Evolutionary conservation across 1,140 invertebrate species (phyloP).

Genomic region (Chionoecetes opilio): DNA sequence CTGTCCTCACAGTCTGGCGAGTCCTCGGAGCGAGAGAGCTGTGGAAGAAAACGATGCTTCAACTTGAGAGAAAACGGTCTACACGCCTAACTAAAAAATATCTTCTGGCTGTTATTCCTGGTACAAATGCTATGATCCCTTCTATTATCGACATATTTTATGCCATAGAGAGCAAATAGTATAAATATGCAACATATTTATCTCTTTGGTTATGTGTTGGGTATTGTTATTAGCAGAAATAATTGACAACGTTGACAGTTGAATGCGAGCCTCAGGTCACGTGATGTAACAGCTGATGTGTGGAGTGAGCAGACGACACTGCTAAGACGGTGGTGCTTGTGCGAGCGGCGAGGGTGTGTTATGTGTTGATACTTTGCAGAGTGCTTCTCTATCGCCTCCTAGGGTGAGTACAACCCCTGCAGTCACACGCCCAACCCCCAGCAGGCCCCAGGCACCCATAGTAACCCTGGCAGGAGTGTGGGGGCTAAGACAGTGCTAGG

Average conservation of each 20-base stretch:
- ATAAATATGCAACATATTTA: too few species aligned
- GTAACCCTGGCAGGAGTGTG: not conserved
- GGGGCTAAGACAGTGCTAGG: not conserved
- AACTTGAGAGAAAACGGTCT: not conserved
- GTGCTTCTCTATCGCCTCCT: not conserved
- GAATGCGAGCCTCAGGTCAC: not conserved
- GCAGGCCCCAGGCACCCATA: not conserved
- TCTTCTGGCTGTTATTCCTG: too few species aligned
- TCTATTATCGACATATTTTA: too few species aligned
- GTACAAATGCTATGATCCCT: too few species aligned
- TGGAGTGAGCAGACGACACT: slow-evolving; percentile 61
- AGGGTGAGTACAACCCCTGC: slow-evolving; percentile 37
- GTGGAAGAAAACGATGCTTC: slow-evolving; percentile 47
- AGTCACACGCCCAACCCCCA: too few species aligned
- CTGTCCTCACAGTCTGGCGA: slow-evolving; percentile 69
- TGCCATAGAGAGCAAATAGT: too few species aligned
- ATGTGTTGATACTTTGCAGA: slow-evolving; percentile 23
- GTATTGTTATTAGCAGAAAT: too few species aligned
- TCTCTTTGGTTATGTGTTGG: too few species aligned
- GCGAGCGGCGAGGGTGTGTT: slow-evolving; percentile 37
- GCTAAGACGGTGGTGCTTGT: slow-evolving; percentile 30
- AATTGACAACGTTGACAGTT: too few species aligned
- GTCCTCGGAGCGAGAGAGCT: slow-evolving; percentile 74
- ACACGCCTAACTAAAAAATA: too few species aligned
- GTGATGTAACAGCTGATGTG: slow-evolving; percentile 66